Conservation (phyloP, 2,797 vertebrate genomes). For the Mus caroli region DNA sequence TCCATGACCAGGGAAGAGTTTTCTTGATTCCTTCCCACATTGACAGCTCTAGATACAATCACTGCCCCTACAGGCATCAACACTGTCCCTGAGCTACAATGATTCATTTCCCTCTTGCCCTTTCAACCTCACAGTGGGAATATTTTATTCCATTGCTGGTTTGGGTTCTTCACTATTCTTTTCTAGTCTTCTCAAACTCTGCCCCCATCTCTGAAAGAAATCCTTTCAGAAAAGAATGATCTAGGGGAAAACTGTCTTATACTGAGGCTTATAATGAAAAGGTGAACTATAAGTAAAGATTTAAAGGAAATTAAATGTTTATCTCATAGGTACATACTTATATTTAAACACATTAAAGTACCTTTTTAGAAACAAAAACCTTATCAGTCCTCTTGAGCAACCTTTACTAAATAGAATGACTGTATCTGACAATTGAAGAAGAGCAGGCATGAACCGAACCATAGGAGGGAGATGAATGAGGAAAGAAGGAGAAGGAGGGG, state of each 20-base stretch:
- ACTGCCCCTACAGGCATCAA: background rate
- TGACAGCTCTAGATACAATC: background rate
- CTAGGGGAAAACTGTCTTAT: background rate
- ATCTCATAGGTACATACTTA: background rate
- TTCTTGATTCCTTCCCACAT: too few relatives aligned
- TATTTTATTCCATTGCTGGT: conserved; percentile 11
- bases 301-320: conserved; percentile 27
- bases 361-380: background rate
- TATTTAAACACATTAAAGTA: background rate
- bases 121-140: background rate
- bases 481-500: background rate
- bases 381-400: background rate
- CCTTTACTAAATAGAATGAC: background rate
- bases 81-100: background rate
- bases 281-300: background rate
- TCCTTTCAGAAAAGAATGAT: conserved; percentile 9
- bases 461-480: background rate
- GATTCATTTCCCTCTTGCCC: background rate
- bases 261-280: conserved; percentile 6
- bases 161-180: background rate
- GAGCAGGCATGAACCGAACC: background rate
- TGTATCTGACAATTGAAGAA: background rate
- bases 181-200: background rate
- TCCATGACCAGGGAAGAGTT: background rate
- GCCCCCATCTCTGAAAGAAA: background rate